Evolutionary conservation across 2,888 invertebrate species (phyloP), one percentile per base, ranked within the genome.

Genomic region (Andrena chrysosceles): DNA sequence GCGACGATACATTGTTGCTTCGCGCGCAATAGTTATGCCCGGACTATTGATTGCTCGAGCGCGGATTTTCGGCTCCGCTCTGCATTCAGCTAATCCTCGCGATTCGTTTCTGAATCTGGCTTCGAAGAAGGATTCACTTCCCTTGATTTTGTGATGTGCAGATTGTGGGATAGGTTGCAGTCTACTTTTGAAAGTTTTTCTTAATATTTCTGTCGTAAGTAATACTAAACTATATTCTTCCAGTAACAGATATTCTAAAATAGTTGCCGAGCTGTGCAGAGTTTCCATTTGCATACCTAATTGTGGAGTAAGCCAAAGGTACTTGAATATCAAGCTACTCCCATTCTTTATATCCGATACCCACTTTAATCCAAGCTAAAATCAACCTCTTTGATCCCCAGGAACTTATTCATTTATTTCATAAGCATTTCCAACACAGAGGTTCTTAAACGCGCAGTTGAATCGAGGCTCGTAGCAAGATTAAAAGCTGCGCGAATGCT

Each of bases 1-100:
- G 86, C 84, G 81, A 54, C 80, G 84, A 79, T 84, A 83, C 84
- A 79, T 84, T 84, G 84, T 84, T 84, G 84, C 84, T 84, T 83
- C 76, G 69, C 83, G 87, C 83, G 82, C 85, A 86, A 74, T 84
- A 81, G 84, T 84, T 83, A 84, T 79, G 75, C 83, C 72, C 75
- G 5, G 75, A 76, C 75, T 84, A 84, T 84, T 69, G 84, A 84
- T 84, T 75, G 56, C 69, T 70, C 35, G 31, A 42, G 59, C 31
- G 56, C 20, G 67, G 72, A 72, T 75, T 71, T 76, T 48, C 54
- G 33, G 7, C 26, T 20, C 35, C 52, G 8, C 60, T 16, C 42
- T 23, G 54, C 48, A 10, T 35, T 20, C 26, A 13, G 35, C 23
- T 52, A 23, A 33, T n/a, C 8, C 3, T 42, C 13, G 1, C 52